Percentiles rank a stretch among this genome's conserved stretches.
phyloP scores from a whole-genome alignment of 2,113 vertebrate species.

The Aix galericulata region DNA sequence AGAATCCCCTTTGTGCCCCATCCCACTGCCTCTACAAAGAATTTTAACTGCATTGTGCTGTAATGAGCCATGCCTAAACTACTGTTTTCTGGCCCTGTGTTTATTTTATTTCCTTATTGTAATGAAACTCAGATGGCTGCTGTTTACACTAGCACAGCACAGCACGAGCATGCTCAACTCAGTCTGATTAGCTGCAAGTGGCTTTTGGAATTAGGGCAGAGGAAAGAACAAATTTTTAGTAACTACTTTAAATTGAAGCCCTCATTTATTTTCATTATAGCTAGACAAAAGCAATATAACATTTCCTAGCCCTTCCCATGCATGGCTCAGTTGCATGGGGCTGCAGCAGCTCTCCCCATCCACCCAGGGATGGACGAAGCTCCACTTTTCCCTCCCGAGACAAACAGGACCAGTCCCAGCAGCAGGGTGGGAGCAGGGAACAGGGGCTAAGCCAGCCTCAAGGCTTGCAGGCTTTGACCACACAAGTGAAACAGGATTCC shows the following conservation, averaged over 20 bases:
- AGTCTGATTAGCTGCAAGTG: constrained; percentile 79
- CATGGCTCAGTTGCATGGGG: background rate
- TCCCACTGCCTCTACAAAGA: constrained; percentile 9
- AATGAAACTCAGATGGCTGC: constrained; percentile 90
- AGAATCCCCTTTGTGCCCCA: background rate
- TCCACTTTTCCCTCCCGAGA: background rate
- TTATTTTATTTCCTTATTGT: constrained; percentile 90
- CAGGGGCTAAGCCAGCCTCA: background rate
- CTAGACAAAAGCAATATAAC: constrained; percentile 74
- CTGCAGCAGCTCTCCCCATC: background rate
- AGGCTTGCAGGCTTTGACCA: background rate
- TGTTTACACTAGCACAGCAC: constrained; percentile 82
- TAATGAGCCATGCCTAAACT: constrained; percentile 86
- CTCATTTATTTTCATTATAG: constrained; percentile 81
- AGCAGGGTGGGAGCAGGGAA: background rate
- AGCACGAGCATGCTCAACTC: constrained; percentile 64
- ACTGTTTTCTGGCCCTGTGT: constrained; percentile 84
- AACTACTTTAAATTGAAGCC: constrained; percentile 79
- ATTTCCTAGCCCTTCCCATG: constrained; percentile 53
- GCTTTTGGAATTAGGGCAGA: constrained; percentile 75
- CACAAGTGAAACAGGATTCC: background rate
- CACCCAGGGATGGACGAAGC: background rate
- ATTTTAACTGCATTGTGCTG: constrained; percentile 79
- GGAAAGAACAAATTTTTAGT: constrained; percentile 83
- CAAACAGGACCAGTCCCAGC: background rate